Base-by-base conservation (phyloP, 2,113 vertebrate genomes). In the Gadus macrocephalus region DNA sequence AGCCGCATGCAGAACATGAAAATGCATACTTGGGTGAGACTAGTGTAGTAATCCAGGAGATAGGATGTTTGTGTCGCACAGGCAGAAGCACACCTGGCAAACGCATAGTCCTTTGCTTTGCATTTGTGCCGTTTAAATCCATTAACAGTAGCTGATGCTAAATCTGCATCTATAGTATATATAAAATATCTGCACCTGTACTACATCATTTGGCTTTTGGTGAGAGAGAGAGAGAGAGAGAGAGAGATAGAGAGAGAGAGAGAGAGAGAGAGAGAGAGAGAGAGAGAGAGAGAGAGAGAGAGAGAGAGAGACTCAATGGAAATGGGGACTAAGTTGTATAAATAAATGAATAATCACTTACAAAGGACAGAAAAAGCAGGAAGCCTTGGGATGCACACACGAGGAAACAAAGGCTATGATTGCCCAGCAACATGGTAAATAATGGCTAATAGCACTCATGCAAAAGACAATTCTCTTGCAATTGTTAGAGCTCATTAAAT, bases 21-120 rank as follows among this genome's bases (percentile, higher is more conserved):
- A 95, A 97, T 95, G 92, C 78, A 56, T 93, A 94, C 94, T 96
- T 96, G 95, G 93, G 91, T 90, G 91, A 86, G 93, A 92, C 91
- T 85, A 91, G 88, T 89, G 90, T 95, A 93, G 95, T 95, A 95
- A 92, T 91, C 93, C 90, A 96, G 94, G 87, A 76, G 78, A 93
- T 92, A 91, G 95, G 94, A 94, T 91, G 83, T 96, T 95, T 95
- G 93, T 94, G 91, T 93, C 6, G 90, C 91, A 90, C 93, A 87
- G 73, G 74, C 87, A 90, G 94, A 94, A 94, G 91, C 22, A 68
- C 87, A 87, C 92, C 84, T 93, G 95, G 94, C 94, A 95, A 95
- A 96, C 92, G 92, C 87, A 86, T 91, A 91, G 94, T 91, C 89
- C 83, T 73, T 87, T 93, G 90, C 89, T 85, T 74, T 75, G 83